phyloP scores from a whole-genome alignment of 1,140 invertebrate genomes.

The Arctopsyche grandis region DNA sequence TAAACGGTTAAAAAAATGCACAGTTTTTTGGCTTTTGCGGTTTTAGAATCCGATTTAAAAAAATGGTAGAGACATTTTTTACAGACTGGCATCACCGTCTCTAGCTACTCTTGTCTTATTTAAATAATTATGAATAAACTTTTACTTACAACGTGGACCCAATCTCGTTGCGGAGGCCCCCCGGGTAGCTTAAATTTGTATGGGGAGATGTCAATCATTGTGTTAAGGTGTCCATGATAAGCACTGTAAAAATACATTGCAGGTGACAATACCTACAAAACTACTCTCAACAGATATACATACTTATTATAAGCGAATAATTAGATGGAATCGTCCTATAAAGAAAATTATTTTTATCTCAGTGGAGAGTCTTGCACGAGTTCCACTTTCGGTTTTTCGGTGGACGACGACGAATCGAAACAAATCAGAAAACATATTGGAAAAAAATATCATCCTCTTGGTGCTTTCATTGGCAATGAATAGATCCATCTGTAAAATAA shows the following conservation, averaged over 20 bases:
- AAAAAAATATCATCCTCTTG: too few species aligned
- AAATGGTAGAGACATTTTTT: too few species aligned
- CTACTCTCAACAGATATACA: not conserved
- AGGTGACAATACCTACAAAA: constrained; percentile 17
- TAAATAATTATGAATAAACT: too few species aligned
- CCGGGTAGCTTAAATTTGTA: constrained; percentile 94
- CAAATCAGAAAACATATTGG: too few species aligned
- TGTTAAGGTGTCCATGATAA: constrained; percentile 97
- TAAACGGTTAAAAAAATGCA: too few species aligned
- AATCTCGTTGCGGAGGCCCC: constrained; percentile 83
- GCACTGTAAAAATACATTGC: constrained; percentile 80
- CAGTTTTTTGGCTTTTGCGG: too few species aligned
- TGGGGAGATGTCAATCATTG: constrained; percentile 96
- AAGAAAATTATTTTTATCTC: not conserved
- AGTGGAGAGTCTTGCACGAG: too few species aligned
- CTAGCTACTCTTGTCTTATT: too few species aligned
- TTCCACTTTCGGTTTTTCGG: too few species aligned
- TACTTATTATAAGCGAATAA: not conserved
- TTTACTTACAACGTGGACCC: constrained; percentile 90
- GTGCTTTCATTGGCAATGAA: too few species aligned
- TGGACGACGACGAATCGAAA: too few species aligned
- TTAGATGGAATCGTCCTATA: not conserved
- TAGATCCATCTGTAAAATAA: not conserved
- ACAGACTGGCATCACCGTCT: too few species aligned
- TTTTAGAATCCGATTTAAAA: not conserved